These are phyloP conservation scores for Rhea americana DNA, from an alignment of 2,113 vertebrate species.

Conservation along the genomic window DNA sequence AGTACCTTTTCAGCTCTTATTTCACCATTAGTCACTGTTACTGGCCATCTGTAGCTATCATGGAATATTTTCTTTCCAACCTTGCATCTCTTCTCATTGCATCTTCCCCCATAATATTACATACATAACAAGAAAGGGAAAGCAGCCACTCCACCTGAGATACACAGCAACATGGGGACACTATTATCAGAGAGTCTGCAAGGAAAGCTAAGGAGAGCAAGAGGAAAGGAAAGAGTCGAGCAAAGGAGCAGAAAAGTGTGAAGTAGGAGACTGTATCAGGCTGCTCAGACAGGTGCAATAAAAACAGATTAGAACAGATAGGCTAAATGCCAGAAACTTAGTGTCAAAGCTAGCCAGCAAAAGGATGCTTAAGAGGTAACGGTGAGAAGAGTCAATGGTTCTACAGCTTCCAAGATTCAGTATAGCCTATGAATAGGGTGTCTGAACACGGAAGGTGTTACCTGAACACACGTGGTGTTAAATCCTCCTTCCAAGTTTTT, in stretches of 20 bases:
- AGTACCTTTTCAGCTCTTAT: neutral
- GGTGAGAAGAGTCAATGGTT: neutral
- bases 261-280: neutral
- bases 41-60: neutral
- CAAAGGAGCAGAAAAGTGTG: neutral
- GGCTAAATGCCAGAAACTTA: neutral
- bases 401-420: neutral
- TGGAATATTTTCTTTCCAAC: neutral
- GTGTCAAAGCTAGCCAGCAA: neutral
- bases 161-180: neutral
- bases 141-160: neutral
- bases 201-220: neutral
- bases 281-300: neutral
- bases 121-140: neutral
- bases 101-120: neutral
- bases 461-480: neutral
- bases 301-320: neutral
- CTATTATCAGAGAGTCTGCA: neutral
- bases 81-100: neutral
- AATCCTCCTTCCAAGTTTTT: neutral
- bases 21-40: neutral
- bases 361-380: neutral
- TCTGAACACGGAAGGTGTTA: neutral
- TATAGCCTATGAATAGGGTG: neutral
- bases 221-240: neutral